Evolutionary conservation across 2,113 vertebrate species (phyloP).

Genomic region (Phylloscopus whistleri): DNA sequence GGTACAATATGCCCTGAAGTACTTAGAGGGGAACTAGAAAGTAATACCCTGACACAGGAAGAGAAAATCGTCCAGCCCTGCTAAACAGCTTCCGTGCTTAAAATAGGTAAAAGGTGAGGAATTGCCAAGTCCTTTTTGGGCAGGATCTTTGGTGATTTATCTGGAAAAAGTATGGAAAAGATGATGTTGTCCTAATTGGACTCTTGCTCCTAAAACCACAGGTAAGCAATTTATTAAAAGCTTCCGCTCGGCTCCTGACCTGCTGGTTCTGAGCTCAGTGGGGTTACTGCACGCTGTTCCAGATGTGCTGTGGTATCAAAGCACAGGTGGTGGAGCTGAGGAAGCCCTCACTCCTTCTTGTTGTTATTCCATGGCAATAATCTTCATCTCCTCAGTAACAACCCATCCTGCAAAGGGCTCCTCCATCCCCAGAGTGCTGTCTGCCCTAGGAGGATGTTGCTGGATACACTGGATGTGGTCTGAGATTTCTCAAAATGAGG

Average conservation of each 20-base stretch:
- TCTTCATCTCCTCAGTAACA: background rate
- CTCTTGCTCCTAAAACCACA: slow-evolving; percentile 34
- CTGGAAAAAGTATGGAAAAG: background rate
- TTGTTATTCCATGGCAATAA: slow-evolving; percentile 6
- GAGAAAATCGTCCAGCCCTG: slow-evolving; percentile 10
- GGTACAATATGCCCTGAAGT: slow-evolving; percentile 30
- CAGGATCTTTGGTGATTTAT: slow-evolving; percentile 3
- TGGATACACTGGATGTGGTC: background rate
- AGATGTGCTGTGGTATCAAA: slow-evolving; percentile 55
- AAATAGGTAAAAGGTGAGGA: slow-evolving; percentile 51
- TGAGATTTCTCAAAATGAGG: slow-evolving; percentile 31
- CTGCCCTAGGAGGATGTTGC: slow-evolving; percentile 4
- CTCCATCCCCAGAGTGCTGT: background rate
- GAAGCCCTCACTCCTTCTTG: background rate
- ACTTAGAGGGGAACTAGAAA: slow-evolving; percentile 59
- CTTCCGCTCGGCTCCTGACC: slow-evolving; percentile 47
- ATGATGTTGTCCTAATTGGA: slow-evolving; percentile 38
- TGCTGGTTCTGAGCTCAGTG: slow-evolving; percentile 55
- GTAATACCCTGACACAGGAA: slow-evolving; percentile 54
- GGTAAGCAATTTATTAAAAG: slow-evolving; percentile 59
- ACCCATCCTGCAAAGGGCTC: background rate
- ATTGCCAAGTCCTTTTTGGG: background rate
- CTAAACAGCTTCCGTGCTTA: slow-evolving; percentile 31
- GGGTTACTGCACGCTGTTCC: slow-evolving; percentile 15
- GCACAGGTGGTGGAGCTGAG: slow-evolving; percentile 34